Conservation (phyloP, 2,113 vertebrate species). For the Rhinoderma darwinii region DNA sequence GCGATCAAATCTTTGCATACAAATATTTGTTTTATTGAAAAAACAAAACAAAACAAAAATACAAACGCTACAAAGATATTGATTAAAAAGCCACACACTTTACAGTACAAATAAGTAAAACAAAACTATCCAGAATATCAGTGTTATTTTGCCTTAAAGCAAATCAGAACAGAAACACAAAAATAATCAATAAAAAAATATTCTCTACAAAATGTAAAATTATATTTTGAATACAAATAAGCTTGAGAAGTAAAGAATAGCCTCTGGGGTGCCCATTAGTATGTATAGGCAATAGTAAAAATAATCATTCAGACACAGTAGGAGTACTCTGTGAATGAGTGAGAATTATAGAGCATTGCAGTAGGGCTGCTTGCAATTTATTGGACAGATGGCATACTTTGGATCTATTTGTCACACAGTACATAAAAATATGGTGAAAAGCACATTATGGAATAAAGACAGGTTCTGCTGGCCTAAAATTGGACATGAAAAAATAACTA, state of each 20-base stretch:
- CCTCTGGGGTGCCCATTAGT: conserved; percentile 54
- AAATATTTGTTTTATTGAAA: no score
- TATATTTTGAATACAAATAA: conserved; percentile 53
- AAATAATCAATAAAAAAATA: conserved; percentile 48
- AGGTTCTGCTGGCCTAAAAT: conserved; percentile 18
- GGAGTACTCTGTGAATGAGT: conserved; percentile 26
- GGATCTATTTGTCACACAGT: conserved; percentile 47
- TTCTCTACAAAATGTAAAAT: conserved; percentile 41
- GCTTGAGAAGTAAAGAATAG: conserved; percentile 30
- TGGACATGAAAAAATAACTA: conserved; percentile 28
- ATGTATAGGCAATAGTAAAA: conserved; percentile 52
- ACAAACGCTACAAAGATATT: neutral
- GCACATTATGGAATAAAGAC: conserved; percentile 27
- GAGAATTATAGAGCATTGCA: conserved; percentile 43
- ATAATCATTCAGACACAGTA: conserved; percentile 44
- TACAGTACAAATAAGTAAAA: neutral
- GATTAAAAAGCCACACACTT: neutral
- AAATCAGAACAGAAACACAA: conserved; percentile 27
- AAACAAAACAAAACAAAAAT: no score
- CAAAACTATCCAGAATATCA: neutral
- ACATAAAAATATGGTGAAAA: conserved; percentile 42
- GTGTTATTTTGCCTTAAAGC: conserved; percentile 19
- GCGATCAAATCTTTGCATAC: no score
- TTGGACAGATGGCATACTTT: conserved; percentile 48
- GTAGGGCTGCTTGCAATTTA: conserved; percentile 42